phyloP scores from a whole-genome alignment of 2,888 invertebrate species.

The Callosobruchus maculatus region DNA sequence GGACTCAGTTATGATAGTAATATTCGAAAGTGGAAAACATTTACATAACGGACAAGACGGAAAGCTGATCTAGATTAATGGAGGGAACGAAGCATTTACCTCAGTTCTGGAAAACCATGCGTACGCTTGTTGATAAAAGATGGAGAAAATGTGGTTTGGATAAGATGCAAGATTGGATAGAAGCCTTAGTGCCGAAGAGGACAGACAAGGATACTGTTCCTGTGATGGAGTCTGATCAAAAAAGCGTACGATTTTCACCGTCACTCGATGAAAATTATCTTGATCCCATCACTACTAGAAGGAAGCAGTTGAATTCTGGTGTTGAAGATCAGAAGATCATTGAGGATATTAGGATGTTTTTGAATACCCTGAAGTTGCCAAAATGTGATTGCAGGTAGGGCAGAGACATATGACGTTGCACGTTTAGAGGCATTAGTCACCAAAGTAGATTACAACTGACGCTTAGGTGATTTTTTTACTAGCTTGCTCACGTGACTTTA shows the following conservation, averaged over 20 bases:
- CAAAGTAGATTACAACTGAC: too few relatives aligned
- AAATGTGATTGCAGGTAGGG: conserved; percentile 40
- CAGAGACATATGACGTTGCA: background rate
- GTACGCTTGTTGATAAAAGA: conserved; percentile 57
- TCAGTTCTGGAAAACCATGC: conserved; percentile 61
- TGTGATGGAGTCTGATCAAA: background rate
- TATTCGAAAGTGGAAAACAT: background rate
- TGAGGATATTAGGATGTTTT: conserved; percentile 30
- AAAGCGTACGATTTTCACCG: background rate
- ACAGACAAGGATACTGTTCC: background rate
- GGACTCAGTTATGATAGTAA: background rate
- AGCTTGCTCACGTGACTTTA: too few relatives aligned
- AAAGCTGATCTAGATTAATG: background rate
- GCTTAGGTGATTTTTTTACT: too few relatives aligned
- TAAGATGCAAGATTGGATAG: conserved; percentile 41
- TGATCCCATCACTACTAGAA: conserved; percentile 8
- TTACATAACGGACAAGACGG: background rate
- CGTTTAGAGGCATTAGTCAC: too few relatives aligned
- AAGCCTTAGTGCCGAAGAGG: conserved; percentile 31
- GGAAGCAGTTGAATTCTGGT: conserved; percentile 14
- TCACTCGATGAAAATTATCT: conserved; percentile 15
- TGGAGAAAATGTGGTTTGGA: conserved; percentile 50
- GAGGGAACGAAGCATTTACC: background rate
- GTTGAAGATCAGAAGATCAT: conserved; percentile 13
- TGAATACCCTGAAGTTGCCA: conserved; percentile 29